Conservation (phyloP, 2,888 invertebrate species). For the Blastobasis lacticolella region DNA sequence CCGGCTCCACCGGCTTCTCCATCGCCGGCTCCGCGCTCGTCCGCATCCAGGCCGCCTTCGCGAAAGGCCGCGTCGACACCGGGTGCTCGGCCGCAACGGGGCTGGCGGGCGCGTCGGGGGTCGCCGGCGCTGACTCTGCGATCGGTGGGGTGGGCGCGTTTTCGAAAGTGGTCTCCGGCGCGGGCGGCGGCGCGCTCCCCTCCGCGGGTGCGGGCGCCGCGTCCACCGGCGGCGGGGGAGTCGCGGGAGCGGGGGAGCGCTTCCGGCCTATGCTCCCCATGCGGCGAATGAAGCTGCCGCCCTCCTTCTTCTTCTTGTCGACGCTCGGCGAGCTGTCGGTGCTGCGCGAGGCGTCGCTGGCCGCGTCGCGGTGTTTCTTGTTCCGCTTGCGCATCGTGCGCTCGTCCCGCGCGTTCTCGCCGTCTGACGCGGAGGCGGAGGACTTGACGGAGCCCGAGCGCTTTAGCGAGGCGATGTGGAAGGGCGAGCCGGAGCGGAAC, state of each 20-base stretch:
- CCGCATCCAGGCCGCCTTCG: conserved; percentile 69
- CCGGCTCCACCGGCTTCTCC: conserved; percentile 50
- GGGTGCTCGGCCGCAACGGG: conserved; percentile 62
- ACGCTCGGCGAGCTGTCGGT: conserved; percentile 52
- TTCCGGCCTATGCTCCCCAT: conserved; percentile 61
- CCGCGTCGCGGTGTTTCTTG: conserved; percentile 57
- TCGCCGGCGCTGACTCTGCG: conserved; percentile 5
- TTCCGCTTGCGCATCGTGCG: conserved; percentile 71
- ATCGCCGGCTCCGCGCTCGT: conserved; percentile 45
- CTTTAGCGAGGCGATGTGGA: conserved; percentile 65
- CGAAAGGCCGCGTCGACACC: conserved; percentile 69
- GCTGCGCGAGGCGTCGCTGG: conserved; percentile 45
- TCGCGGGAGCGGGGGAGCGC: conserved; percentile 32
- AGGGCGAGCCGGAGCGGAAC: conserved; percentile 69
- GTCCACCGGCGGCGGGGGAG: conserved; percentile 23
- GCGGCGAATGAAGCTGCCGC: conserved; percentile 44
- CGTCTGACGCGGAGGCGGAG: conserved; percentile 65
- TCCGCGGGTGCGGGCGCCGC: conserved; percentile 4
- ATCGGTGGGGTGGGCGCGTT: conserved; percentile 9
- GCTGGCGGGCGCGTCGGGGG: conserved; percentile 33
- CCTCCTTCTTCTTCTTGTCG: conserved; percentile 56
- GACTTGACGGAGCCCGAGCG: conserved; percentile 59
- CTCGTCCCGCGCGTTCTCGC: conserved; percentile 64
- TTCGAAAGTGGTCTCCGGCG: conserved; percentile 6
- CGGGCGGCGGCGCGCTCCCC: conserved; percentile 16